phyloP scores from a whole-genome alignment of 2,113 vertebrate genomes.

The Tragelaphus buxtoni region DNA sequence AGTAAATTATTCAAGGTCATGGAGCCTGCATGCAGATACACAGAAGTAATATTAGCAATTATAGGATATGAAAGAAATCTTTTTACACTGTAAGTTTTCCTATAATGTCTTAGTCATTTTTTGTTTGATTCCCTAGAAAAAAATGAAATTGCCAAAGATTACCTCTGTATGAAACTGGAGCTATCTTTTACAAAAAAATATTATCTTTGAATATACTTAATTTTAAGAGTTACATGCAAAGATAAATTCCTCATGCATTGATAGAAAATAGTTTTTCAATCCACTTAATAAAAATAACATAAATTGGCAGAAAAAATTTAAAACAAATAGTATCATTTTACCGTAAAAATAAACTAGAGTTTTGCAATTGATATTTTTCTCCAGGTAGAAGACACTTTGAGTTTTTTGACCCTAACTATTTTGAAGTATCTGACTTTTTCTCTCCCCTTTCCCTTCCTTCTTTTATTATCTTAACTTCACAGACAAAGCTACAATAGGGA shows the following conservation, averaged over 20 bases:
- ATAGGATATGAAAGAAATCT: neutral
- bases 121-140: neutral
- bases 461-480: neutral
- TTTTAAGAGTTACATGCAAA: neutral
- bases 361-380: neutral
- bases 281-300: neutral
- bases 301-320: neutral
- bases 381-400: neutral
- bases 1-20: neutral
- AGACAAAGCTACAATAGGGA: neutral
- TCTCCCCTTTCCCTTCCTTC: rapidly evolving
- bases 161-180: neutral
- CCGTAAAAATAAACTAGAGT: neutral
- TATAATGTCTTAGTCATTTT: neutral
- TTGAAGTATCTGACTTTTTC: neutral
- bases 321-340: neutral
- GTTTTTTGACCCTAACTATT: neutral
- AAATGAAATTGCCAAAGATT: neutral
- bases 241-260: neutral
- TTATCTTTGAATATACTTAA: neutral
- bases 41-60: neutral
- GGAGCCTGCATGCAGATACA: neutral
- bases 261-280: neutral
- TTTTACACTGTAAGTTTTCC: neutral
- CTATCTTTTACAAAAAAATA: neutral